These are phyloP conservation scores for Phymastichus coffea DNA, from an alignment of 1,140 invertebrate genomes.

Conservation along the genomic window DNA sequence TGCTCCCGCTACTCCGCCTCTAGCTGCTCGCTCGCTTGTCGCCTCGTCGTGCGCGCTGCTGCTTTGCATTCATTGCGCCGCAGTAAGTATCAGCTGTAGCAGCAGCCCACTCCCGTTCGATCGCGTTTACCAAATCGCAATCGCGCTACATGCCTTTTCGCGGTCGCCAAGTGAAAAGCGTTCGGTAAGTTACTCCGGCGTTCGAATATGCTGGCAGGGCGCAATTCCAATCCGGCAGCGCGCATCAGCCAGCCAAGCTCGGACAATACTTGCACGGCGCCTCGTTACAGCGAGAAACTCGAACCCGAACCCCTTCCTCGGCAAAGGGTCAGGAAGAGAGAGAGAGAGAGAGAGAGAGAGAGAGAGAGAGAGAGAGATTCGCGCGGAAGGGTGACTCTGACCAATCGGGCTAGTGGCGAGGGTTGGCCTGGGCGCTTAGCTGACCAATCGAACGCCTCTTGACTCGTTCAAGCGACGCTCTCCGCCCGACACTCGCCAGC, in stretches of 20 bases:
- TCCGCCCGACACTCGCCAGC: neutral
- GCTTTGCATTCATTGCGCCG: too few species aligned
- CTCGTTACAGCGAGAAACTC: neutral
- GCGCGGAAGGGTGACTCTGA: conserved; percentile 43
- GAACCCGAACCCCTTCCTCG: conserved; percentile 21
- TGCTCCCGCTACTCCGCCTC: too few species aligned
- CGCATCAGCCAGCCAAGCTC: too few species aligned
- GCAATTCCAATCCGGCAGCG: neutral
- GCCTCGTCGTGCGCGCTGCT: too few species aligned
- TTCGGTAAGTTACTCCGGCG: neutral
- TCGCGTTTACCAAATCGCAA: too few species aligned
- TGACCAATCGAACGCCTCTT: conserved; percentile 53
- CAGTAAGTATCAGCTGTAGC: too few species aligned
- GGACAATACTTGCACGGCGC: conserved; percentile 18
- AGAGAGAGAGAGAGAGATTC: neutral
- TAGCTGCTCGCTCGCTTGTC: too few species aligned
- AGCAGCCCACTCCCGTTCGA: too few species aligned
- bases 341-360: neutral
- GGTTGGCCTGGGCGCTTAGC: conserved; percentile 45
- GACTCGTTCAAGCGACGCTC: neutral
- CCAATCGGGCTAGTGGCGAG: conserved; percentile 51
- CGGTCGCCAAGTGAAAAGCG: too few species aligned
- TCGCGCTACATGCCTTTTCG: too few species aligned
- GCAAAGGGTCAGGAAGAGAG: conserved; percentile 40
- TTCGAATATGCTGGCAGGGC: neutral